Base-by-base conservation (phyloP, 2,797 vertebrate genomes). In the Anniella stebbinsi region DNA sequence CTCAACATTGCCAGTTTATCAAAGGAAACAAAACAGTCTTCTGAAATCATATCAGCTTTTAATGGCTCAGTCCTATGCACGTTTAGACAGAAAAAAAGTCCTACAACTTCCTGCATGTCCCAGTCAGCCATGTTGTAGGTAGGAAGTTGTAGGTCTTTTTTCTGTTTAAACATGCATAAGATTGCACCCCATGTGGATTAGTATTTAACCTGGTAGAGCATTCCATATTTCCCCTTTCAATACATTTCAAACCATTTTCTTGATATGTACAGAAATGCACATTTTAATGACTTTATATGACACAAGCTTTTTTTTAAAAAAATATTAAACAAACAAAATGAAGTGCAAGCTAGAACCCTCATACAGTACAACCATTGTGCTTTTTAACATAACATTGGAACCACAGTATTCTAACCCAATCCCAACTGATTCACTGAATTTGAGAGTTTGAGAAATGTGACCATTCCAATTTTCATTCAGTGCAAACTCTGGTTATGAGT, bases 1-100 rank as follows among this genome's bases (percentile, higher is more conserved):
- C 57, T 88, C 66, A 92, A 66, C 93, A 93, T 81, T 92, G 86
- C 80, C 63, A 69, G 87, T 93, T 96, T 95, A 95, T 94, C 94
- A 95, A 92, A 89, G 94, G 87, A 95, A 95, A 88, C 93, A 86
- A 94, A 92, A 86, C 4, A 83, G 60, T 21, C 85, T 91, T 91
- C 92, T 86, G 89, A 91, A 86, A 45, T 12, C 1, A 60, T 0
- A 48, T 9, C 2, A 48, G 13, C 2, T 11, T n/a, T 41, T 54
- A 75, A 63, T 5, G 23, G 23, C 21, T 1, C 60, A 63, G 21
- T 25, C 21, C 60, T 23, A 63, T 63, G 21, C 60, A 63, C 23
- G 21, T 63, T 63, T 63, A 63, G 60, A 7, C 23, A 21, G 17
- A 63, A 23, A 63, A n/a, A 25, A 25, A 4, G 60, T 63, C 17